Conservation (phyloP, 2,113 vertebrate genomes). For the Coreoperca whiteheadi region DNA sequence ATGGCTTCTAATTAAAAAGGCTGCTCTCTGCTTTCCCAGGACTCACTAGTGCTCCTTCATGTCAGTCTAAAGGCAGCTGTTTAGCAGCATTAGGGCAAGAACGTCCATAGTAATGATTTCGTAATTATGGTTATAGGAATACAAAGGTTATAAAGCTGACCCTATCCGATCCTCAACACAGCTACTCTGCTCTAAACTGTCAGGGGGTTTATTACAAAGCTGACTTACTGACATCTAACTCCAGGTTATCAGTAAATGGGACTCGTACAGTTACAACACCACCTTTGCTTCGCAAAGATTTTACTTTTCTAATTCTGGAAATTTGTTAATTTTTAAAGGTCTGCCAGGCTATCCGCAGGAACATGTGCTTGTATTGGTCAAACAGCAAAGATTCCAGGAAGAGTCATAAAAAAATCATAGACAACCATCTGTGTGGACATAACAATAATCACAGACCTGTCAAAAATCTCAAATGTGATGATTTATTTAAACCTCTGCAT, state of each 20-base stretch:
- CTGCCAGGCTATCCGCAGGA: not conserved
- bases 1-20: slow-evolving; percentile 61
- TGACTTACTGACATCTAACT: slow-evolving; percentile 28
- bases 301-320: slow-evolving; percentile 15
- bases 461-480: slow-evolving; percentile 49
- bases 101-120: slow-evolving; percentile 62
- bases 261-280: not conserved
- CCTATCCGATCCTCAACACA: slow-evolving; percentile 52
- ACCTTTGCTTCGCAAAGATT: not conserved
- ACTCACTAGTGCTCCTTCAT: slow-evolving; percentile 20
- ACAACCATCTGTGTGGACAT: slow-evolving; percentile 21
- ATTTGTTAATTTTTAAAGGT: not conserved
- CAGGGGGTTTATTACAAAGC: slow-evolving; percentile 53
- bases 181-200: slow-evolving; percentile 60
- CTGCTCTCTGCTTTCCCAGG: slow-evolving; percentile 54
- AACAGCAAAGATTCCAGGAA: slow-evolving; percentile 49
- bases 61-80: slow-evolving; percentile 73
- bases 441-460: slow-evolving; percentile 32
- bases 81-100: slow-evolving; percentile 55
- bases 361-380: not conserved
- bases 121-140: slow-evolving; percentile 75
- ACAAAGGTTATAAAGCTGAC: slow-evolving; percentile 60
- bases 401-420: slow-evolving; percentile 33
- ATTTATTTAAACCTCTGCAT: slow-evolving; percentile 60
- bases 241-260: slow-evolving; percentile 29